These are phyloP conservation scores for Parazoanthus atlanticus DNA, from an alignment of 92 coral and sea anemone genomes.

Conservation along the genomic window DNA sequence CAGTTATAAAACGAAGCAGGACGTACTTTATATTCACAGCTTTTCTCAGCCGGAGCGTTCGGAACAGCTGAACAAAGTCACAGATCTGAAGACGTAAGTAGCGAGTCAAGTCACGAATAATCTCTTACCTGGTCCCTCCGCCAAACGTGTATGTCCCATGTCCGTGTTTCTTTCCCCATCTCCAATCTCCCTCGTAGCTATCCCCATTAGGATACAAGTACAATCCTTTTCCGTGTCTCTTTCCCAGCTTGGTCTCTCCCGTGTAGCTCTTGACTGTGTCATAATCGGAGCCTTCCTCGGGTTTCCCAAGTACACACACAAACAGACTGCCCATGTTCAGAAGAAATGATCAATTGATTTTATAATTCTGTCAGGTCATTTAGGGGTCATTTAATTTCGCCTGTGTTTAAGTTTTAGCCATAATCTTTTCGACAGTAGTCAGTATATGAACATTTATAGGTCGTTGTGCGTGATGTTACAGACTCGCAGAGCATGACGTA, in stretches of 20 bases:
- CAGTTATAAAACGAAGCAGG: neutral
- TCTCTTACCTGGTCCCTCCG: conserved; percentile 62
- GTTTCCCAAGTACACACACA: conserved; percentile 43
- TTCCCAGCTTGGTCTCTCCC: conserved; percentile 63
- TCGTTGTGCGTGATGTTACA: too few species aligned
- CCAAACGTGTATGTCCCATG: conserved; percentile 63
- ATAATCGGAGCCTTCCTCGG: conserved; percentile 54
- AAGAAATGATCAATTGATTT: too few species aligned
- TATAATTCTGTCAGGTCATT: neutral
- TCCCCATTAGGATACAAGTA: conserved; percentile 78
- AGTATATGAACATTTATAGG: too few species aligned
- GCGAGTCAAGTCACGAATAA: neutral
- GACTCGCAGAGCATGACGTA: too few species aligned
- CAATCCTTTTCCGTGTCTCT: conserved; percentile 78
- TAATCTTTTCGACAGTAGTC: too few species aligned
- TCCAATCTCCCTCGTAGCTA: conserved; percentile 82
- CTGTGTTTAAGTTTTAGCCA: too few species aligned
- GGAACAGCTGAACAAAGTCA: too few species aligned
- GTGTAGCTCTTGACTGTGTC: conserved; percentile 47
- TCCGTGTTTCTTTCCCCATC: conserved; percentile 78
- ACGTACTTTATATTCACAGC: neutral
- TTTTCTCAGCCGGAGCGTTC: neutral
- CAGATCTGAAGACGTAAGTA: neutral
- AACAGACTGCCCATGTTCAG: conserved; percentile 61
- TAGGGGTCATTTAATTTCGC: neutral